Conservation (phyloP, 2,113 vertebrate species). For the Poeciliopsis prolifica region DNA sequence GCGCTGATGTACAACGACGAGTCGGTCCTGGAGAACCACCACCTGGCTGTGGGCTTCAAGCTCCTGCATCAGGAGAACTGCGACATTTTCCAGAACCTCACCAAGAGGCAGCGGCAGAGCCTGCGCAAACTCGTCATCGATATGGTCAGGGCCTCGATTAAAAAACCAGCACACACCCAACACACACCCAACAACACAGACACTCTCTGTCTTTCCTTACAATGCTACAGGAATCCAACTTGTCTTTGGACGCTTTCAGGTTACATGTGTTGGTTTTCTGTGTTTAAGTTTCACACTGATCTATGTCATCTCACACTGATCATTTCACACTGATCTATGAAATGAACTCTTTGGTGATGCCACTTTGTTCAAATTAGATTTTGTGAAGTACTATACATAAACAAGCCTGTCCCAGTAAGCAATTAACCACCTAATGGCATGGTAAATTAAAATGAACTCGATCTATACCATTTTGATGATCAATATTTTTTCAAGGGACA, state of each 20-base stretch:
- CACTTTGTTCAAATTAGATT: neutral
- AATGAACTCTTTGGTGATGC: neutral
- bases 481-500: too few relatives aligned
- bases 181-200: neutral
- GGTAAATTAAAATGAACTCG: too few relatives aligned
- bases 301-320: too few relatives aligned
- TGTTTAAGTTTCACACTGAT: neutral
- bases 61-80: slow-evolving; percentile 90
- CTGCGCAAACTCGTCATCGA: slow-evolving; percentile 90
- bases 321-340: neutral
- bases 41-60: slow-evolving; percentile 91
- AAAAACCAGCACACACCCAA: neutral
- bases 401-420: too few relatives aligned
- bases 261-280: too few relatives aligned
- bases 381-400: neutral
- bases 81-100: slow-evolving; percentile 91
- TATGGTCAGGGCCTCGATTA: slow-evolving; percentile 75
- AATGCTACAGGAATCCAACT: neutral
- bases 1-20: slow-evolving; percentile 91
- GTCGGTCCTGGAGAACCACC: slow-evolving; percentile 92
- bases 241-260: neutral
- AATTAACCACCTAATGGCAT: too few relatives aligned
- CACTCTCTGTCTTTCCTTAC: neutral
- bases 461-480: too few relatives aligned
- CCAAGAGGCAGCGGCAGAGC: slow-evolving; percentile 84